Base-by-base conservation (phyloP, 1,140 invertebrate genomes). In the Diorhabda carinulata region DNA sequence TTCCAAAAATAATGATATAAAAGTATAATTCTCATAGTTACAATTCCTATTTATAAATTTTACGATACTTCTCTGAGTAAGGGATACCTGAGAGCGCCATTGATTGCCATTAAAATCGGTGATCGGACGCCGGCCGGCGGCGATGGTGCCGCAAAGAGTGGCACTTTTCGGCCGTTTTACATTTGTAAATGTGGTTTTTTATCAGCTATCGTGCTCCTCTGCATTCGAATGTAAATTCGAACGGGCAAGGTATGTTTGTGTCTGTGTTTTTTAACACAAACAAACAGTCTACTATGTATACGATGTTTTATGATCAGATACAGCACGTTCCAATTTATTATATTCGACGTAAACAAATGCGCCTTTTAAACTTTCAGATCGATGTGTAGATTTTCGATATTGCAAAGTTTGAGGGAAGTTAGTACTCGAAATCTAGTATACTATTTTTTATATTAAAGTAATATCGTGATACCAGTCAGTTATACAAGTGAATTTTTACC, bases 151-250 rank as follows among this genome's bases (percentile, higher is more conserved):
- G 63, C 63, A 64, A 64, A 64, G 63, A 44, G 63, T 64, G 63
- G 44, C 63, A 64, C 63, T 64, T 64, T 57, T 64, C 44, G 52
- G 63, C 45, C 45, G 63, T 64, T 64, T 64, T 64, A 64, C 42
- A 64, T 64, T 64, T 64, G 63, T 64, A 56, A 64, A 64, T 56
- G 63, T 64, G 25, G 44, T 64, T 64, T 64, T 64, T 64, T 64
- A 64, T 64, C 63, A 25, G 44, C 8, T 64, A 64, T 64, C 63
- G 63, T n/a, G 47, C 47, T 52, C 47, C 44, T 47, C 44, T 7
- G 52, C 9, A 47, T 44, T 64, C 47, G 47, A 64, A 64, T 64
- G 63, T 64, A 64, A 64, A 64, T 64, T 57, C 43, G 10, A 44
- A 41, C 43, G 43, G 43, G 41, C 43, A 43, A 62, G 61, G 44